A percentile compares a stretch with the other conserved stretches of the same genome.
Conservation (phyloP, 1,140 invertebrate genomes). For the Drosophila takahashii region DNA sequence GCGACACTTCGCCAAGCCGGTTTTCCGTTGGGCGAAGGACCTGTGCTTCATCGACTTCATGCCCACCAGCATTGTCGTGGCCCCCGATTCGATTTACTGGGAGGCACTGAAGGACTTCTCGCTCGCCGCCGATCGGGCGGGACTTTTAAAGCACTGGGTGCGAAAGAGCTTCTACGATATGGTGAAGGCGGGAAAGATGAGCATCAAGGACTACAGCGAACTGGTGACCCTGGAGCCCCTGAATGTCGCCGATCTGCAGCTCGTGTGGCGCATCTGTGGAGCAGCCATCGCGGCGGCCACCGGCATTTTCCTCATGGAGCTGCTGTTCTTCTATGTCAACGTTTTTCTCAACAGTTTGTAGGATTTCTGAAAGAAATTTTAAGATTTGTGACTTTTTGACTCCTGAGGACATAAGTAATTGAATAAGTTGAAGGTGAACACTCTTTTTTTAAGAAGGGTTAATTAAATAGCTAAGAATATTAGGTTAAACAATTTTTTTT, state of each 20-base stretch:
- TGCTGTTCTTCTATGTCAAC: slow-evolving; percentile 47
- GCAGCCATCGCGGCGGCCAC: slow-evolving; percentile 16
- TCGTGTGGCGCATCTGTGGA: slow-evolving; percentile 11
- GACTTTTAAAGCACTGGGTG: slow-evolving; percentile 38
- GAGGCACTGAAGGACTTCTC: slow-evolving; percentile 18
- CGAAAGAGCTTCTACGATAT: slow-evolving; percentile 54
- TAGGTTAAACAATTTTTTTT: no score
- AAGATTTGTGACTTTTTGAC: no score
- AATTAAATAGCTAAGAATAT: no score
- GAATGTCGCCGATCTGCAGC: slow-evolving; percentile 25
- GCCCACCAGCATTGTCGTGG: slow-evolving; percentile 28
- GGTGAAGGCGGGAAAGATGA: slow-evolving; percentile 44
- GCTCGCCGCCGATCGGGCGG: slow-evolving; percentile 11
- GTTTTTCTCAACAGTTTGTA: slow-evolving; percentile 49
- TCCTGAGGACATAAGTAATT: no score
- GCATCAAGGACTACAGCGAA: slow-evolving; percentile 54
- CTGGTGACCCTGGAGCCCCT: background rate
- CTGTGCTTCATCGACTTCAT: slow-evolving; percentile 30
- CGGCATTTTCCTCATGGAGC: slow-evolving; percentile 41
- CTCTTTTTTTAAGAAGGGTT: no score
- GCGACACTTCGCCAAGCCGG: slow-evolving; percentile 36
- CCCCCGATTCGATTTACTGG: slow-evolving; percentile 46
- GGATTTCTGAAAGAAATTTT: background rate
- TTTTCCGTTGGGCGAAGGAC: slow-evolving; percentile 43
- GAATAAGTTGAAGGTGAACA: no score